Percentiles rank a stretch among this genome's conserved stretches.
Evolutionary conservation across 2,888 invertebrate genomes (phyloP).

Genomic region (Athalia cordata): DNA sequence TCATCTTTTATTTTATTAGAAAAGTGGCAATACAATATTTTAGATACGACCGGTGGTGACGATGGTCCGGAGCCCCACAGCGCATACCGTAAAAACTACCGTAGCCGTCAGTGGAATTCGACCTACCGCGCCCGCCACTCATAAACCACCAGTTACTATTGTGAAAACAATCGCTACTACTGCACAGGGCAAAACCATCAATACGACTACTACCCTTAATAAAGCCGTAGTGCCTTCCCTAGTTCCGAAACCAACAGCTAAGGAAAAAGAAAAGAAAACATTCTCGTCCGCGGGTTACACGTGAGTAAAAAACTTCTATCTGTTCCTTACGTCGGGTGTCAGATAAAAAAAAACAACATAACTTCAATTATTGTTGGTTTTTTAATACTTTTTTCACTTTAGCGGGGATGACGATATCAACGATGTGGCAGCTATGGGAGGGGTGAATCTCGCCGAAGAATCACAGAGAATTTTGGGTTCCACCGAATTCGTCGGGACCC

Average conservation of each 20-base stretch:
- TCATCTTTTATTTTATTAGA: conserved; percentile 39
- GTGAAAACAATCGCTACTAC: conserved; percentile 65
- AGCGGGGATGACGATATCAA: conserved; percentile 97
- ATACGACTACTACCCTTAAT: conserved; percentile 71
- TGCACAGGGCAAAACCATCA: conserved; percentile 67
- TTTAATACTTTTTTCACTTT: conserved; percentile 73
- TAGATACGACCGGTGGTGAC: conserved; percentile 70
- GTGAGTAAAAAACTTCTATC: conserved; percentile 66
- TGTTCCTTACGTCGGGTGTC: too few relatives aligned
- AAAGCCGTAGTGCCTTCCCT: conserved; percentile 77
- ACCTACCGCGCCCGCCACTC: conserved; percentile 61
- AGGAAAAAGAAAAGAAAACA: conserved; percentile 86
- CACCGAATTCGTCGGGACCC: conserved; percentile 91
- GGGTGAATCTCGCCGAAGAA: conserved; percentile 97
- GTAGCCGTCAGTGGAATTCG: conserved; percentile 63
- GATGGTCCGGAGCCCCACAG: conserved; percentile 66
- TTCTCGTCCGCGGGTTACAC: conserved; percentile 77
- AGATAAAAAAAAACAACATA: background rate
- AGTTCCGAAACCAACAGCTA: conserved; percentile 78
- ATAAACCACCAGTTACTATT: conserved; percentile 64
- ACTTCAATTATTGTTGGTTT: background rate
- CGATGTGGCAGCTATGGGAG: conserved; percentile 99
- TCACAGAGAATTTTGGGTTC: conserved; percentile 94
- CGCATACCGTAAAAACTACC: conserved; percentile 68
- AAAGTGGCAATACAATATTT: conserved; percentile 47